Evolutionary conservation across 2,888 invertebrate species (phyloP).

Genomic region (Trilocha varians): DNA sequence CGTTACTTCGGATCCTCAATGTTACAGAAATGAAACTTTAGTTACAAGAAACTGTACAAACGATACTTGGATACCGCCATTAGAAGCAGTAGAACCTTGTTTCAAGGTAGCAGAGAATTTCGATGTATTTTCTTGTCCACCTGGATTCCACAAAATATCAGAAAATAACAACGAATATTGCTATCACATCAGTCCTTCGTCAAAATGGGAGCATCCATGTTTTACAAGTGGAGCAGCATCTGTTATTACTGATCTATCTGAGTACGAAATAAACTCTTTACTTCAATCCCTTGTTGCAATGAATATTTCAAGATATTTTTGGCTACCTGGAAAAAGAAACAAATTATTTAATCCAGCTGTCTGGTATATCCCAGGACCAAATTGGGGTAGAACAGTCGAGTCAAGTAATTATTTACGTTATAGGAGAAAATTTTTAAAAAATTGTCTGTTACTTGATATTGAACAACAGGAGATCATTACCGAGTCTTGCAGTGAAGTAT

Average conservation of each 20-base stretch:
- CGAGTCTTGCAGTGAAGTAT: slow-evolving; percentile 34
- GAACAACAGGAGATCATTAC: slow-evolving; percentile 30
- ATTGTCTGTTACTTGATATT: slow-evolving; percentile 47
- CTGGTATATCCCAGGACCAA: slow-evolving; percentile 64
- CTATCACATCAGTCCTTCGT: slow-evolving; percentile 35
- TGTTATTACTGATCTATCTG: slow-evolving; percentile 45
- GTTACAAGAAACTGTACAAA: slow-evolving; percentile 46
- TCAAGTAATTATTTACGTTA: slow-evolving; percentile 23
- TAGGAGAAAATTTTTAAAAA: slow-evolving; percentile 29
- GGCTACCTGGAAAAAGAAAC: slow-evolving; percentile 65
- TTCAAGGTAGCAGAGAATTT: slow-evolving; percentile 31
- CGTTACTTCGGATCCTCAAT: slow-evolving; percentile 43
- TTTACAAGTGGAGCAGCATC: slow-evolving; percentile 51
- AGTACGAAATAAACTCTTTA: slow-evolving; percentile 33
- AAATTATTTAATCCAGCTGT: slow-evolving; percentile 51
- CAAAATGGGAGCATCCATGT: slow-evolving; percentile 52
- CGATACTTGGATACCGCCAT: slow-evolving; percentile 36
- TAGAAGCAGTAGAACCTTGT: slow-evolving; percentile 35
- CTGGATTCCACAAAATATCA: slow-evolving; percentile 41
- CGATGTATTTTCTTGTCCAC: slow-evolving; percentile 42
- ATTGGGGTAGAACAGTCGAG: slow-evolving; percentile 40
- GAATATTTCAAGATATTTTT: slow-evolving; percentile 41
- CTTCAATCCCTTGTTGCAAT: slow-evolving; percentile 31
- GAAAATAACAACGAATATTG: slow-evolving; percentile 41
- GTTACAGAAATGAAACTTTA: slow-evolving; percentile 33